These are phyloP conservation scores for Melolontha melolontha DNA, from an alignment of 2,888 invertebrate genomes.

Conservation along the genomic window DNA sequence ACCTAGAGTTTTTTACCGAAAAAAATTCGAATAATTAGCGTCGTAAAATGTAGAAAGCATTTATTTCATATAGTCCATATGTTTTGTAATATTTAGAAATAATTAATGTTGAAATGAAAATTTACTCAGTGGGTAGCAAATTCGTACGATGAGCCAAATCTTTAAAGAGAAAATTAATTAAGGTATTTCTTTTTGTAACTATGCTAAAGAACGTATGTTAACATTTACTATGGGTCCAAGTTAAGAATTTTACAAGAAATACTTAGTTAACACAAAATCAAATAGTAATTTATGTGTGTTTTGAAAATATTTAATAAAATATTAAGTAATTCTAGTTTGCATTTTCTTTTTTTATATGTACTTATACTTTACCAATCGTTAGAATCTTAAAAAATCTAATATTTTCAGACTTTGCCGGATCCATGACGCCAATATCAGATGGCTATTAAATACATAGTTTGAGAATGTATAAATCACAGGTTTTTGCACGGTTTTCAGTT, in stretches of 20 bases:
- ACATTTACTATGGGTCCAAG: constrained; percentile 29
- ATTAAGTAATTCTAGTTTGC: constrained; percentile 31
- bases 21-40: too few species aligned
- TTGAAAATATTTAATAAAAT: constrained; percentile 25
- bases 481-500: constrained; percentile 58
- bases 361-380: constrained; percentile 4
- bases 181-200: neutral
- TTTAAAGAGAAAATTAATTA: constrained; percentile 11
- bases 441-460: constrained; percentile 57
- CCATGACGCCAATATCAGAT: constrained; percentile 64
- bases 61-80: too few species aligned
- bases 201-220: too few species aligned
- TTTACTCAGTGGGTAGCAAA: neutral
- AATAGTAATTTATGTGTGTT: constrained; percentile 17
- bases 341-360: constrained; percentile 17
- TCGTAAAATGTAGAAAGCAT: too few species aligned
- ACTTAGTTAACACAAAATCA: constrained; percentile 16
- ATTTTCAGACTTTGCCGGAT: constrained; percentile 66
- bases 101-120: too few species aligned
- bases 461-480: constrained; percentile 44
- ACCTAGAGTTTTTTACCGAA: too few species aligned
- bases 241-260: constrained; percentile 7
- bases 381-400: constrained; percentile 35
- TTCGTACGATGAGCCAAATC: neutral
- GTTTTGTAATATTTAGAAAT: too few species aligned